Evolutionary conservation across 2,888 invertebrate genomes (phyloP).

Genomic region (Heliconius ethilla): DNA sequence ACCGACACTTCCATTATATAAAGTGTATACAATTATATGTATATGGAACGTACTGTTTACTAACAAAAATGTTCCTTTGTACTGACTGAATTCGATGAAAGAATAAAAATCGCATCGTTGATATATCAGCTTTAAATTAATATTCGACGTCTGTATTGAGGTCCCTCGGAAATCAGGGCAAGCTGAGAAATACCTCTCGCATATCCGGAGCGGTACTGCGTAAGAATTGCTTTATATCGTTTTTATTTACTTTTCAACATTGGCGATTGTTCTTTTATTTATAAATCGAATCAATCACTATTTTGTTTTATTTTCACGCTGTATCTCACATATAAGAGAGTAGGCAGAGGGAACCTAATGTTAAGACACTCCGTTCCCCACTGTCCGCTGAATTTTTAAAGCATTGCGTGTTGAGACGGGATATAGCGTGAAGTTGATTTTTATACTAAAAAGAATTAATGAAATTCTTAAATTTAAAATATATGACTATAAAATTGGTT

Average conservation of each 20-base stretch:
- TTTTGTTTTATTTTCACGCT: neutral
- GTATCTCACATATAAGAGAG: too few species aligned
- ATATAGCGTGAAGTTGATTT: too few species aligned
- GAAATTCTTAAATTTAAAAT: too few species aligned
- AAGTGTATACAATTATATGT: too few species aligned
- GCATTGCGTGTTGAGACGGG: too few species aligned
- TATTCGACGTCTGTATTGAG: conserved; percentile 4
- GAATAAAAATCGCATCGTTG: neutral
- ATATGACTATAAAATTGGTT: too few species aligned
- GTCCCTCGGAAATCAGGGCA: neutral
- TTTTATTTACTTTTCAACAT: conserved; percentile 11
- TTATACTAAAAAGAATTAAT: too few species aligned
- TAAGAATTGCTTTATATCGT: conserved; percentile 3
- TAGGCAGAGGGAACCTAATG: too few species aligned
- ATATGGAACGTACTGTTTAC: neutral
- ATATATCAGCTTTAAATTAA: neutral
- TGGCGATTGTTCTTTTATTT: neutral
- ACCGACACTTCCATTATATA: too few species aligned
- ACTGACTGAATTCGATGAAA: neutral
- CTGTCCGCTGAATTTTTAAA: too few species aligned
- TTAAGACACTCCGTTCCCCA: too few species aligned
- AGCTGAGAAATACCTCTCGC: neutral
- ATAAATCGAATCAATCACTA: neutral
- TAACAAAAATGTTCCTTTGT: neutral
- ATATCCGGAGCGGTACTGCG: neutral